phyloP scores from a whole-genome alignment of 2,113 vertebrate species.

The Tragulus kanchil region DNA sequence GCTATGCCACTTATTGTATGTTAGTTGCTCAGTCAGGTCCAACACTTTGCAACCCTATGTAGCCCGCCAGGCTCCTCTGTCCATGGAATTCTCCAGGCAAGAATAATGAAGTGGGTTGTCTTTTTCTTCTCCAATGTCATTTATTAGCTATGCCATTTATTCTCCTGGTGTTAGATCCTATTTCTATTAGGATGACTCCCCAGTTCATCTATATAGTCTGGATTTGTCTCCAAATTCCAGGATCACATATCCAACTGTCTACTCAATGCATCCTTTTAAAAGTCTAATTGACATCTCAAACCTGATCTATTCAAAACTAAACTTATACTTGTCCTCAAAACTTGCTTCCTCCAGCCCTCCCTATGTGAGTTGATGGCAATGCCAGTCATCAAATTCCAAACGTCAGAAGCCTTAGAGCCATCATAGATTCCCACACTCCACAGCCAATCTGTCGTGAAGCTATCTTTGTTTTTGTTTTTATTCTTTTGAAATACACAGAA shows the following conservation, averaged over 20 bases:
- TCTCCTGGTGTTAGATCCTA: neutral
- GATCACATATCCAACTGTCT: neutral
- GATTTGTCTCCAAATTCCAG: neutral
- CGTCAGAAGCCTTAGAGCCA: neutral
- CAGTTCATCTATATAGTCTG: neutral
- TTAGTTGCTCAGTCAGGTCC: too few species aligned
- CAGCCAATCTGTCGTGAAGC: neutral
- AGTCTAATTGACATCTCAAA: neutral
- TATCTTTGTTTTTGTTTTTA: neutral
- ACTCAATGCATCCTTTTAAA: neutral
- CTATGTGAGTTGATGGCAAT: neutral
- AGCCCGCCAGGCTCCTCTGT: too few species aligned
- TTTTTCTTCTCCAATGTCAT: neutral
- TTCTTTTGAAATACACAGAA: constrained; percentile 9
- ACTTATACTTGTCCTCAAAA: neutral
- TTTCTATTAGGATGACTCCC: neutral
- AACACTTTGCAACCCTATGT: too few species aligned
- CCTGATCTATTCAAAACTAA: neutral
- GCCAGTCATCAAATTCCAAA: neutral
- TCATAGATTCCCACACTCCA: neutral
- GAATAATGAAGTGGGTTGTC: too few species aligned
- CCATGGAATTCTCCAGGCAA: too few species aligned
- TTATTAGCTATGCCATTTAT: neutral
- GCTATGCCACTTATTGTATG: neutral
- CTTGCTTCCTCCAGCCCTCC: neutral